Percentiles rank a stretch among this genome's conserved stretches.
Evolutionary conservation across 2,888 invertebrate genomes (phyloP).

Genomic region (Drosophila setosimentum): DNA sequence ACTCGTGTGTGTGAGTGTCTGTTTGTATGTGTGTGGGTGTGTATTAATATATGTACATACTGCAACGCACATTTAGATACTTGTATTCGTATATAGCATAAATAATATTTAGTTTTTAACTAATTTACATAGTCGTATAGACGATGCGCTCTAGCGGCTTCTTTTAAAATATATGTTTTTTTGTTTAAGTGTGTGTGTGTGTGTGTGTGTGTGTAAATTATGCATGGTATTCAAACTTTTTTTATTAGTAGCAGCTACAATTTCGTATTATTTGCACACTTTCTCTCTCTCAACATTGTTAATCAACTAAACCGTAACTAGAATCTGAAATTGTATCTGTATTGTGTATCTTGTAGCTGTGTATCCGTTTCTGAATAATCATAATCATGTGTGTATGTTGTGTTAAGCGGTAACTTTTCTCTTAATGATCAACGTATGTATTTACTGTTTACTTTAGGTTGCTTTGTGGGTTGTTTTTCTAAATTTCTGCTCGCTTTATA

Average conservation of each 20-base stretch:
- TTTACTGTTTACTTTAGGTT: slow-evolving; percentile 41
- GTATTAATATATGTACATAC: slow-evolving; percentile 56
- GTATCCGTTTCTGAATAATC: slow-evolving; percentile 23
- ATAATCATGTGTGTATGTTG: slow-evolving; percentile 2
- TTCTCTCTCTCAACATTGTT: slow-evolving; percentile 31
- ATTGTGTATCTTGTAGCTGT: slow-evolving; percentile 28
- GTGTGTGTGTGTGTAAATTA: slow-evolving; percentile 32
- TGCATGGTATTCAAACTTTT: slow-evolving; percentile 51
- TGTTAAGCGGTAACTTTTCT: slow-evolving; percentile 41
- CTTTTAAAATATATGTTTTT: slow-evolving; percentile 46
- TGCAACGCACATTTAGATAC: slow-evolving; percentile 74
- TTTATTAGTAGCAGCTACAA: slow-evolving; percentile 73
- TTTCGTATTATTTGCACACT: slow-evolving; percentile 76
- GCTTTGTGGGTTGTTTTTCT: slow-evolving; percentile 36
- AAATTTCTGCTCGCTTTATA: slow-evolving; percentile 60
- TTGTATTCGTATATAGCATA: slow-evolving; percentile 68
- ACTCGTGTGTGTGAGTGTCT: slow-evolving; percentile 12
- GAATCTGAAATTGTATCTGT: slow-evolving; percentile 35
- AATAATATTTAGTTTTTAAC: slow-evolving; percentile 78
- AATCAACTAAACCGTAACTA: slow-evolving; percentile 67
- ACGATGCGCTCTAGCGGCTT: slow-evolving; percentile 79
- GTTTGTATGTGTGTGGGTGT: slow-evolving; percentile 27
- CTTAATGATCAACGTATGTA: slow-evolving; percentile 40
- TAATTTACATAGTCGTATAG: slow-evolving; percentile 81
- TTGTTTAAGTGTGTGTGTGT: slow-evolving; percentile 21